Percentiles rank a stretch among this genome's conserved stretches.
Conservation (phyloP, 2,888 invertebrate genomes). For the Folsomia candida region DNA sequence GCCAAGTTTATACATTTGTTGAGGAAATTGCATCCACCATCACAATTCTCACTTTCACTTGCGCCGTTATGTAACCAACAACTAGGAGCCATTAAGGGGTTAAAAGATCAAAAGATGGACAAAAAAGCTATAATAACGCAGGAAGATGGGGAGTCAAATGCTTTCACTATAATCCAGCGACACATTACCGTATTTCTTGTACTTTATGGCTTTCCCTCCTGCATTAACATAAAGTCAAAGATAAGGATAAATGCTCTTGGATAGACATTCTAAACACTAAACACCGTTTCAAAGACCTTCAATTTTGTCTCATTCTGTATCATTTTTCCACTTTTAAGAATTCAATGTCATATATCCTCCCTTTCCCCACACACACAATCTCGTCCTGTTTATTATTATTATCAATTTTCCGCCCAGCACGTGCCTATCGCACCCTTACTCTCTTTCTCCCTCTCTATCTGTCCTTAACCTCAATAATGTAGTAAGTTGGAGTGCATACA, state of each 20-base stretch:
- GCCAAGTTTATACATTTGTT: not conserved
- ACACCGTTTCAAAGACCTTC: not conserved
- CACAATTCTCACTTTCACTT: not conserved
- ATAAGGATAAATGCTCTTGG: not conserved
- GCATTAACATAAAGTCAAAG: conserved; percentile 1
- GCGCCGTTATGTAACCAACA: not conserved
- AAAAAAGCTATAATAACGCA: not conserved
- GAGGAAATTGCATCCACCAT: not conserved
- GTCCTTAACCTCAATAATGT: too few species aligned
- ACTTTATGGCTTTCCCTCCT: not conserved
- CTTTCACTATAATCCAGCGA: conserved; percentile 11
- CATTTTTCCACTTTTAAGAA: not conserved
- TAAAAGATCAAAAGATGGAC: conserved; percentile 17
- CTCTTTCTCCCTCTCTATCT: too few species aligned
- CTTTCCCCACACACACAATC: too few species aligned
- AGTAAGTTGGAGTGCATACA: too few species aligned
- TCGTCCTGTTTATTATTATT: too few species aligned
- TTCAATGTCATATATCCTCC: not conserved
- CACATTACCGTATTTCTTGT: conserved; percentile 10
- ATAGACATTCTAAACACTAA: not conserved
- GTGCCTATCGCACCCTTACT: too few species aligned
- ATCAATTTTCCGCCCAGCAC: too few species aligned
- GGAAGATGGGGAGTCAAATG: conserved; percentile 6
- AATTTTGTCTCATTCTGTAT: not conserved
- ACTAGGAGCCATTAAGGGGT: conserved; percentile 15